These are phyloP conservation scores for Thymelicus lineola DNA, from an alignment of 2,888 invertebrate genomes.

Conservation along the genomic window DNA sequence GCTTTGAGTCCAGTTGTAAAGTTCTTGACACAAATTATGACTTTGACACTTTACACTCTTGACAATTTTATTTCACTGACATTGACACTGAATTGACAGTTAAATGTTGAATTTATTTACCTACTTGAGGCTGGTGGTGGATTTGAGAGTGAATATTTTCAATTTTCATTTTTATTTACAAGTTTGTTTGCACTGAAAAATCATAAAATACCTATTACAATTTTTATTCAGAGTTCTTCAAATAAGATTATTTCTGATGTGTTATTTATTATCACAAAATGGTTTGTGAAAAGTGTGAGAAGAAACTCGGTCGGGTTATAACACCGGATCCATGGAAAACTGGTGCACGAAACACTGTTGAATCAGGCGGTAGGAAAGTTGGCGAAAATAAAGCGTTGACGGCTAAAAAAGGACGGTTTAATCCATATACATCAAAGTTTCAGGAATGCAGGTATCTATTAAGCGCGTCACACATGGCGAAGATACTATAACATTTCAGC, in stretches of 20 bases:
- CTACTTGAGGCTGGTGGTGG: too few species aligned
- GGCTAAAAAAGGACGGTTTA: slow-evolving; percentile 92
- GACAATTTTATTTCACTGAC: too few species aligned
- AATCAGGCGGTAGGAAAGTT: slow-evolving; percentile 95
- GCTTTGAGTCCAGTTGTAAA: too few species aligned
- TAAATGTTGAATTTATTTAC: too few species aligned
- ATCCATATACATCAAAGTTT: slow-evolving; percentile 92
- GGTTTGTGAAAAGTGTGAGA: slow-evolving; percentile 97
- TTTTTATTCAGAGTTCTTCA: background rate
- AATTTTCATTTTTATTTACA: too few species aligned
- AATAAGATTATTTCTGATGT: background rate
- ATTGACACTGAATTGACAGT: too few species aligned
- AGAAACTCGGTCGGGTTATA: slow-evolving; percentile 96
- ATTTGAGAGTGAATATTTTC: too few species aligned
- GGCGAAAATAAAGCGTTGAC: slow-evolving; percentile 98
- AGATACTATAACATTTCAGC: too few species aligned
- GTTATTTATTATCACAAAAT: slow-evolving; percentile 71
- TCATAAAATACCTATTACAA: background rate
- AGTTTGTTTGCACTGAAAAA: too few species aligned
- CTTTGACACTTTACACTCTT: too few species aligned
- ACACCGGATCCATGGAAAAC: slow-evolving; percentile 99
- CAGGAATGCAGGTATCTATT: slow-evolving; percentile 87
- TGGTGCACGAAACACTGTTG: slow-evolving; percentile 95
- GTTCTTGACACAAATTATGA: too few species aligned
- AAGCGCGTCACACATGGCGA: too few species aligned